Evolutionary conservation across 2,888 invertebrate species (phyloP), one percentile per base, ranked within the genome.

Genomic region (Caenorhabditis sp.): DNA sequence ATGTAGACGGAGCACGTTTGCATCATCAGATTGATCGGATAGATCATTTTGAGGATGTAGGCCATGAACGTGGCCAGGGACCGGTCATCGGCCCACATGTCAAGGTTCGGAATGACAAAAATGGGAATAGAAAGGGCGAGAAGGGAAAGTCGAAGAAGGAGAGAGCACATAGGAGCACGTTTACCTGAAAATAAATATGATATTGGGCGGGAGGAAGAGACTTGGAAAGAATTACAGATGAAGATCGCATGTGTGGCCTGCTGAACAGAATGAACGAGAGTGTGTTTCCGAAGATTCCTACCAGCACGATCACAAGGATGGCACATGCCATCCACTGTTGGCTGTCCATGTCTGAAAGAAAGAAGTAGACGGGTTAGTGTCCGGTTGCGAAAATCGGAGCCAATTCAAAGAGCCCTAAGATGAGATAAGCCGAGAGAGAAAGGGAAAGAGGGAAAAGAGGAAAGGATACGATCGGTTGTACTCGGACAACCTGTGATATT

Each of bases 11-110:
- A 81, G 48, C 84, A 85, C 17, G 87, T 88, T 65, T 88, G 88
- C 82, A 86, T 83, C 73, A 84, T 87, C 56, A 88, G 62, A 50
- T 84, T 87, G 39, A 88, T 72, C 15, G 88, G 88, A 58, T 88
- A 88, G 35, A 87, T 76, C 65, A 82, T 84, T 53, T 87, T 87
- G 8, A 88, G 74, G 26, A 85, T 79, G 46, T 83, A 84, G 15
- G 86, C 83, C 63, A 84, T 71, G 43, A 78, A 83, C 17, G 79
- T 81, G 17, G 55, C 62, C n/a, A 72, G 53, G 26, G 56, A 62
- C 45, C 63, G 27, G 24, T 79, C 72, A 41, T 71, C 32, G 13
- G 63, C 66, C 87, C 82, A 84, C 41, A 83, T 50, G 39, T 79
- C 80, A 35, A 88, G 70, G 50, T 82, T 83, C 9, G 87, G 86